Base-by-base conservation (phyloP, 2,113 vertebrate species). In the Takifugu bimaculatus region DNA sequence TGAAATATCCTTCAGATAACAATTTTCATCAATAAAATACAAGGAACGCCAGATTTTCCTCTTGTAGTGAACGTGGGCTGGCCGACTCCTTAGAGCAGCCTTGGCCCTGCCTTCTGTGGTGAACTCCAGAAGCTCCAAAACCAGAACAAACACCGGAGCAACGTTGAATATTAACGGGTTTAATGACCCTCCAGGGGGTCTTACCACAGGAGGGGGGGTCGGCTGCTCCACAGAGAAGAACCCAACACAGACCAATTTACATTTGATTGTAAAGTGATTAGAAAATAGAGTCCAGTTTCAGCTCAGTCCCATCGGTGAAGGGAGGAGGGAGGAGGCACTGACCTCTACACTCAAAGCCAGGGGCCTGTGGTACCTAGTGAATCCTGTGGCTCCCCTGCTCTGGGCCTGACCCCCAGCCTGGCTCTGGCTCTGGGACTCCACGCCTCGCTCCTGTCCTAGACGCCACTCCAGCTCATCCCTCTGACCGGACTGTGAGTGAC, bases 381-480 rank as follows among this genome's bases (percentile, higher is more conserved):
- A 93, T 93, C 95, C 96, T 28, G 93, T 88, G 66, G 93, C 89
- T 87, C 85, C 91, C 88, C 93, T 91, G 88, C 92, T 92, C 90
- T 92, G 90, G 89, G 93, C 91, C 79, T 82, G 88, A 51, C 87
- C 76, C 72, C 88, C 76, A 85, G 74, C 90, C 75, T 88, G 91
- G 81, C 81, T 88, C 79, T 87, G 91, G 87, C 84, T 90, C 81
- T 92, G 92, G 88, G 70, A 87, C 85, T 96, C 92, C 56, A 93
- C 89, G 87, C 91, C 91, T 83, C 83, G 91, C 86, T 95, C 94
- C 90, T 88, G 93, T 88, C 87, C 91, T 87, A 92, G 91, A 85
- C 92, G 92, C 93, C 94, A 94, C 87, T 95, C 94, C 92, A 92
- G 91, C 93, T 97, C 95, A 90, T 97, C 95, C 91, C 94, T 96